Evolutionary conservation across 2,888 invertebrate species (phyloP), one percentile per base, ranked within the genome.

Genomic region (Drosophila cyrtoloma): DNA sequence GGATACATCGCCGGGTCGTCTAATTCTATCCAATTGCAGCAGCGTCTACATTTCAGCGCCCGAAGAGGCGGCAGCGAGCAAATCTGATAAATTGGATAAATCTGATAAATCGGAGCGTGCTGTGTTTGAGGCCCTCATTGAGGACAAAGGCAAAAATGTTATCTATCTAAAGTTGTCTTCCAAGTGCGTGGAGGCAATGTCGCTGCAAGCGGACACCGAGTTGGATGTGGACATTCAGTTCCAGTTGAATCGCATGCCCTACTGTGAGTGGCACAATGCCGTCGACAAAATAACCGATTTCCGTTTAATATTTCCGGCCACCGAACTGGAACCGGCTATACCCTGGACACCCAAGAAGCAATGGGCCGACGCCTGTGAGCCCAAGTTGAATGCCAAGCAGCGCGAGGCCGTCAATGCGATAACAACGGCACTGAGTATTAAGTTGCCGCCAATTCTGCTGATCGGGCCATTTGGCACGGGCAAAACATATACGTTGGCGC

Each of bases 381-480:
- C 94, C 1, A 94, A 95, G 75, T 92, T 97, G 51, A 97, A 97
- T 93, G 94, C 95, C 16, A 96, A 96, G 86, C 97, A 97, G 91
- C 95, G 95, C 82, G 96, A 97, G 91, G 97, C 97, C 0, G 95
- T 97, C 2, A 95, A 96, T 61, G 96, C 96, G 9, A 97, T 97
- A 73, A 96, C 97, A 22, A 95, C 96, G 12, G 95, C 96, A 0
- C 92, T 94, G 26, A 94, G 94, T 64, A 94, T 95, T 26, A 94
- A 94, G 64, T 91, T 96, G 60, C 96, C 97, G 0, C 97, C 97
- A 0, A 95, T 97, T 71, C 93, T 97, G 56, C 94, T 97, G 10
- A 96, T 97, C 60, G 96, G 97, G 1, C 97, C 97, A 0, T 97
- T 96, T 93, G 97, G 97, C n/a, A 97, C 97, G 0, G 97, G 97